Evolutionary conservation across 2,888 invertebrate species (phyloP), one percentile per base, ranked within the genome.

Genomic region (Cheilosia scutellata): DNA sequence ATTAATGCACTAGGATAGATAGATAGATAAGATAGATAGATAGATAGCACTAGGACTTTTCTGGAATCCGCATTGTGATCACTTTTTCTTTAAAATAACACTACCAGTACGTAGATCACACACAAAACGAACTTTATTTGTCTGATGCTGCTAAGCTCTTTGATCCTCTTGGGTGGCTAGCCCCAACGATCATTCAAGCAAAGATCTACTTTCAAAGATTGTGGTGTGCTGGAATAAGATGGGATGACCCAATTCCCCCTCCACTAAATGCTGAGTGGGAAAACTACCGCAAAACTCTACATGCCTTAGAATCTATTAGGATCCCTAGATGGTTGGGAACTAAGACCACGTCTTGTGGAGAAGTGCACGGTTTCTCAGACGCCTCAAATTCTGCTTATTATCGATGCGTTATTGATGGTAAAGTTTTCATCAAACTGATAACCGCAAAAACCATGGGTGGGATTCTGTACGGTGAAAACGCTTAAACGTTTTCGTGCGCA

Each of bases 281-380:
- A 68, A 9, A 9, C 13, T 57, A 33, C 9, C 27, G 42, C 5
- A 13, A 29, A 20, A 57, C 16, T 25, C 13, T 37, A 25, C 25
- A 0, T 0, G 1, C 20, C 4, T 55, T 70, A 6, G 13, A 70
- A 47, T 37, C 70, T 5, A 86, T 82, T 49, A 16, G 58, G 63
- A 66, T 82, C 6, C 78, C 74, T 4, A 42, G 82, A 55, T 87
- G 65, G 70, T 4, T 72, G 4, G 40, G 42, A 40, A 62, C 29
- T 27, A 27, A 2, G 4, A 57, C 27, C 9, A 27, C 7, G 1
- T 71, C 25, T n/a, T 58, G 33, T 40, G 51, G 57, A 20, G 68
- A 80, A 7, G 31, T 65, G 4, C 68, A 80, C 44, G 82, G 42
- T 25, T 82, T 87, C 33, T 74, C 65, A 9, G 78, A 82, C 33